Conservation (phyloP, 2,113 vertebrate species). For the Megalops atlanticus region DNA sequence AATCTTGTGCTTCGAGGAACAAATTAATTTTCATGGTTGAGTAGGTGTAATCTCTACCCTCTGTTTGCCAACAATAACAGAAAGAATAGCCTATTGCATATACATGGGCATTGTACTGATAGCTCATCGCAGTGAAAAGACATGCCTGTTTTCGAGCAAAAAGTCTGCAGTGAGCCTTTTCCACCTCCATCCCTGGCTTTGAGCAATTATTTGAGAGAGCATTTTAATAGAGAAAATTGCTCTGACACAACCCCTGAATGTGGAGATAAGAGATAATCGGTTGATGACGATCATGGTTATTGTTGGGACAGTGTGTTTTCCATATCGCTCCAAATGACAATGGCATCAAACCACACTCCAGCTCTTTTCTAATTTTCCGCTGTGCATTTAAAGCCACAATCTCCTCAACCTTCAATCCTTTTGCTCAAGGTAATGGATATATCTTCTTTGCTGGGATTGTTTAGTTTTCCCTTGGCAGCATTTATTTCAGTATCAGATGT, state of each 20-base stretch:
- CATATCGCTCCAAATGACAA: not conserved
- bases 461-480: too few relatives aligned
- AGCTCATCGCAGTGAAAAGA: not conserved
- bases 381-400: not conserved
- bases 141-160: not conserved
- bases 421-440: not conserved
- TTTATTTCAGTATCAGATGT: too few relatives aligned
- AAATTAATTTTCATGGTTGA: conserved; percentile 26
- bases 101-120: not conserved
- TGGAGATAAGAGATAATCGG: not conserved
- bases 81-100: not conserved
- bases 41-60: not conserved
- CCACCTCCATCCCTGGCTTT: not conserved
- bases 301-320: not conserved
- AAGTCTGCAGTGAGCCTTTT: not conserved
- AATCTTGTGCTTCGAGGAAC: conserved; percentile 15
- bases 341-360: not conserved
- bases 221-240: not conserved
- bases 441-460: too few relatives aligned
- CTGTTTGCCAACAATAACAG: not conserved
- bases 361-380: not conserved
- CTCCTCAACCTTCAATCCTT: not conserved
- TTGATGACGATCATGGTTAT: not conserved
- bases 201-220: not conserved
- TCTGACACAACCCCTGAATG: not conserved